These are phyloP conservation scores for Hiodon alosoides DNA, from an alignment of 2,113 vertebrate genomes.

Conservation along the genomic window DNA sequence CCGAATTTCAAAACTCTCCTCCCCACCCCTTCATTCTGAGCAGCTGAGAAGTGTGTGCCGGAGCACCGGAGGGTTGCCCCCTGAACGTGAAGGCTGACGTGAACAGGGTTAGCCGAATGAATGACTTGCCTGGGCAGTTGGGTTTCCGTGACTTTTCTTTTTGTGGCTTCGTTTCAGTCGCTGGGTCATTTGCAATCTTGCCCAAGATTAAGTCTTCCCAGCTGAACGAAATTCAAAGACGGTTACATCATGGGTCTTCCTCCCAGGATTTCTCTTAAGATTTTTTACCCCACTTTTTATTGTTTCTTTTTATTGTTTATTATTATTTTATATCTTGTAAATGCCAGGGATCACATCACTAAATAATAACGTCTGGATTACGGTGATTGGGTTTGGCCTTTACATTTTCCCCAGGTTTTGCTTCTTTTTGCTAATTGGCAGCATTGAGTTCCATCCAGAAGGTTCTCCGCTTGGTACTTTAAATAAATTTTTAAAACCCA, in stretches of 20 bases:
- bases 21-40: too few relatives aligned
- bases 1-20: conserved; percentile 38
- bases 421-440: too few relatives aligned
- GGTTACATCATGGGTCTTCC: conserved; percentile 20
- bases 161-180: conserved; percentile 16
- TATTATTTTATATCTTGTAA: conserved; percentile 26
- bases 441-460: too few relatives aligned
- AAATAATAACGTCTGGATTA: conserved; percentile 14
- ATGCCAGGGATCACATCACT: conserved; percentile 16
- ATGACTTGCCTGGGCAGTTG: too few relatives aligned
- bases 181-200: conserved; percentile 15
- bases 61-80: too few relatives aligned
- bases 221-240: conserved; percentile 22
- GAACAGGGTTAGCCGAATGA: too few relatives aligned
- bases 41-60: too few relatives aligned
- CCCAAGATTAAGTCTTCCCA: conserved; percentile 28
- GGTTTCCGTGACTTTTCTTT: conserved; percentile 9
- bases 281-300: conserved; percentile 12
- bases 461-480: too few relatives aligned
- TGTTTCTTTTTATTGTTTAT: conserved; percentile 20
- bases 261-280: conserved; percentile 8
- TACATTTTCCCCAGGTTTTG: background rate
- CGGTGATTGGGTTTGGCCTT: conserved; percentile 5
- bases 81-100: too few relatives aligned
- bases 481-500: too few relatives aligned